These are phyloP conservation scores for Cerceris ruficornis DNA, from an alignment of 2,888 invertebrate species.

Conservation along the genomic window DNA sequence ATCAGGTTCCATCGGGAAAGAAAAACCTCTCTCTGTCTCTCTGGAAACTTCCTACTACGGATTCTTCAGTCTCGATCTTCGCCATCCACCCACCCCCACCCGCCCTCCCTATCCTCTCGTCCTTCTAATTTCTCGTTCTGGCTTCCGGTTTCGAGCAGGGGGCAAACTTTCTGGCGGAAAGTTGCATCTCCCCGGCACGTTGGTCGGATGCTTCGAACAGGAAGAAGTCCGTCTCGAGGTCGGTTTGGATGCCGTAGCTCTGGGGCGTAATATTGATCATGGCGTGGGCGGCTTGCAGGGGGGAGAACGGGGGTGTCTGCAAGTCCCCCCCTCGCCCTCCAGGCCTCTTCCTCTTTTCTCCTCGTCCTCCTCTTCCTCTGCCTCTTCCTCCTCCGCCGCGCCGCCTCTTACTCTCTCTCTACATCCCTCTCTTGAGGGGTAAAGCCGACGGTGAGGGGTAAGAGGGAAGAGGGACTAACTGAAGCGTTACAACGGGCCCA, in stretches of 20 bases:
- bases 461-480: slow-evolving; percentile 62
- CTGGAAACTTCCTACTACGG: slow-evolving; percentile 14
- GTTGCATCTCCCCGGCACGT: slow-evolving; percentile 44
- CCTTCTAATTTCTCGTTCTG: slow-evolving; percentile 58
- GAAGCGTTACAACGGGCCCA: slow-evolving; percentile 75
- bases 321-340: slow-evolving; percentile 68
- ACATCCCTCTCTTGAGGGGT: slow-evolving; percentile 52
- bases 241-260: slow-evolving; percentile 79
- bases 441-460: slow-evolving; percentile 51
- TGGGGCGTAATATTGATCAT: slow-evolving; percentile 81
- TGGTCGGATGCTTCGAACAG: slow-evolving; percentile 65
- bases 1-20: slow-evolving; percentile 39
- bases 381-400: slow-evolving; percentile 48
- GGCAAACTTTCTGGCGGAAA: slow-evolving; percentile 47
- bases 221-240: slow-evolving; percentile 79
- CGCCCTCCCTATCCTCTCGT: not conserved
- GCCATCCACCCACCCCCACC: slow-evolving; percentile 1
- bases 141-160: slow-evolving; percentile 55
- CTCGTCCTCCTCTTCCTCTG: slow-evolving; percentile 48
- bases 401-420: slow-evolving; percentile 51
- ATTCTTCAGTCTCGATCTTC: slow-evolving; percentile 28
- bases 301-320: slow-evolving; percentile 76
- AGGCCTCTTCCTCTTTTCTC: slow-evolving; percentile 55
- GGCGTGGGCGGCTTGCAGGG: slow-evolving; percentile 69
- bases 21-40: slow-evolving; percentile 6